These are phyloP conservation scores for Macropodus opercularis DNA, from an alignment of 2,797 vertebrate species.

Conservation along the genomic window DNA sequence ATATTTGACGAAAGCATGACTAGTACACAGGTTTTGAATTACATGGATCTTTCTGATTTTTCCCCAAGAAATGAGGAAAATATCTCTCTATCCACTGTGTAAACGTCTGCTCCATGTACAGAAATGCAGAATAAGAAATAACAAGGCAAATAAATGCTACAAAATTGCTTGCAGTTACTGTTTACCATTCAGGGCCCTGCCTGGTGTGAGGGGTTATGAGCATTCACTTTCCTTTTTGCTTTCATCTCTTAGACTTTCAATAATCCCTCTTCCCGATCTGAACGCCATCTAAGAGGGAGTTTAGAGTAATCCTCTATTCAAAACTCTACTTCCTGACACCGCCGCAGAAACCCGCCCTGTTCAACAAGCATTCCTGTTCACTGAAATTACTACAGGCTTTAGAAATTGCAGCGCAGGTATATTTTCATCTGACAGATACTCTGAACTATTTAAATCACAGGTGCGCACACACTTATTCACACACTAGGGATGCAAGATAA, in stretches of 20 bases:
- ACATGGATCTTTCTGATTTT: slow-evolving; percentile 19
- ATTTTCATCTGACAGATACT: slow-evolving; percentile 35
- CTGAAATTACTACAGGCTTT: slow-evolving; percentile 41
- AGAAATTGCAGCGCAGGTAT: slow-evolving; percentile 39
- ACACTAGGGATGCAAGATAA: slow-evolving; percentile 57
- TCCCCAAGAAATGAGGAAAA: slow-evolving; percentile 11
- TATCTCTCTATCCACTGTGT: slow-evolving; percentile 3
- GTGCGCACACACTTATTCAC: slow-evolving; percentile 26
- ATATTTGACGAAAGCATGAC: slow-evolving; percentile 2
- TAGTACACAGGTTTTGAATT: slow-evolving; percentile 19
- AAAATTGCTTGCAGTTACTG: slow-evolving; percentile 47
- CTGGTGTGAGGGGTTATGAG: slow-evolving; percentile 51
- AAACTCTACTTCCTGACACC: slow-evolving; percentile 56
- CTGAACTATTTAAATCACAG: slow-evolving; percentile 41
- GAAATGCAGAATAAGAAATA: slow-evolving; percentile 47
- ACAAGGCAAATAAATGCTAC: slow-evolving; percentile 53
- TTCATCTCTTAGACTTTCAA: slow-evolving; percentile 64
- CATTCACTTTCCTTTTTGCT: slow-evolving; percentile 46
- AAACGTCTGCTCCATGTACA: slow-evolving; percentile 14
- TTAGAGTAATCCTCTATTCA: slow-evolving; percentile 61
- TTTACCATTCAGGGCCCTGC: slow-evolving; percentile 44
- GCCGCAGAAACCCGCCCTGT: slow-evolving; percentile 35
- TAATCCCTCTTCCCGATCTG: slow-evolving; percentile 65
- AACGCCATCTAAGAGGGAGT: slow-evolving; percentile 57
- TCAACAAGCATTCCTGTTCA: slow-evolving; percentile 25